Base-by-base conservation (phyloP, 2,888 invertebrate species). In the Morpho deidamia region DNA sequence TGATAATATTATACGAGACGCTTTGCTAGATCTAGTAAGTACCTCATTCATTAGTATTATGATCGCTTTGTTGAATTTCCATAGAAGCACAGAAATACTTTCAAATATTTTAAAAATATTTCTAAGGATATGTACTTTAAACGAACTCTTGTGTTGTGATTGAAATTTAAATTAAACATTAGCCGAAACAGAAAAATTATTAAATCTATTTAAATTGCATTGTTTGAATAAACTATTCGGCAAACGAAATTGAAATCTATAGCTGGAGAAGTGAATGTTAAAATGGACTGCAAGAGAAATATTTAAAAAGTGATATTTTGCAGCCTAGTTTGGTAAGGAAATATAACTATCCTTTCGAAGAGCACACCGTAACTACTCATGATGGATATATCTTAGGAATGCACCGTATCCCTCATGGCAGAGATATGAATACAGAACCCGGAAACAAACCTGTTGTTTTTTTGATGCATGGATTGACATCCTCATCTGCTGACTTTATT, bases 351-450 rank as follows among this genome's bases (percentile, higher is more conserved):
- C 91, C 91, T 0, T 72, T 91, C 0, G 94, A 95, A 77, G 86
- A 82, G n/a, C 93, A 95, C 70, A 72, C 73, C 1, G 91, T 94
- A 0, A 81, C 78, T 5, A 97, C 97, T 0, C 74, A 88, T 5
- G 97, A 97, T 84, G 95, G 95, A 1, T 97, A 95, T 69, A 92
- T 95, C n/a, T 81, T 97, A 59, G 90, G 91, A 57, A 64, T 96
- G 69, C 95, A 96, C 71, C 91, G 96, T 42, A 94, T 97, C 42
- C 90, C 92, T 0, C 90, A 91, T 14, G 91, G 90, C 0, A 83
- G 86, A 4, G 84, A 85, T 11, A 78, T 61, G 3, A 70, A 82
- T 60, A 81, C 83, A 39, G 68, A 65, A 0, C 86, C 88, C 0
- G 76, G 72, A 9, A 83, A 81, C 9, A 91, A 83, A 56, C 91